Evolutionary conservation across 2,888 invertebrate species (phyloP).

Genomic region (Celastrina argiolus): DNA sequence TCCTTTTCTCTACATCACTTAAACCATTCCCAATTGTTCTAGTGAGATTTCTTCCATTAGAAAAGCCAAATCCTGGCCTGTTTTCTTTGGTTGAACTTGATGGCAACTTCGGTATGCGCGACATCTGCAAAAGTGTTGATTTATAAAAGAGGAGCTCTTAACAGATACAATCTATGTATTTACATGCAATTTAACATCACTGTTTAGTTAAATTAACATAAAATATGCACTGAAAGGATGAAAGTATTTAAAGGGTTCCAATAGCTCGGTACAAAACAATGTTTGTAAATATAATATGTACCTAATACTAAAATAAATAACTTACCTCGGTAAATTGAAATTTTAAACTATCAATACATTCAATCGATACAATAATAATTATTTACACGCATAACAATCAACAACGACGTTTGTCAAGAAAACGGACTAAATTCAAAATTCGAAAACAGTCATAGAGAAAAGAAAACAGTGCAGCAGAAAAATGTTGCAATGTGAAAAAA

Average conservation of each 20-base stretch:
- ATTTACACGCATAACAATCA: constrained; percentile 26
- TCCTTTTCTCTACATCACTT: constrained; percentile 65
- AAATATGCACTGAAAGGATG: background rate
- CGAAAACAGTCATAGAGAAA: too few relatives aligned
- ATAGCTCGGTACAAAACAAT: background rate
- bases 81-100: constrained; percentile 57
- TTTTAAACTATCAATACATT: constrained; percentile 22
- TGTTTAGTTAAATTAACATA: background rate
- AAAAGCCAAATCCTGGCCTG: constrained; percentile 50
- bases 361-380: background rate
- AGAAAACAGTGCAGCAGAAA: constrained; percentile 25
- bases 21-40: constrained; percentile 54
- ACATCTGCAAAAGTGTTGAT: constrained; percentile 55
- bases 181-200: background rate
- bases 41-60: constrained; percentile 39
- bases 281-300: background rate
- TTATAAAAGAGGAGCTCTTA: background rate
- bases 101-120: constrained; percentile 66
- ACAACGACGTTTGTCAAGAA: constrained; percentile 36
- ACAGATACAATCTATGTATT: background rate
- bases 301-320: background rate
- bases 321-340: background rate
- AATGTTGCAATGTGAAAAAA: background rate
- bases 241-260: background rate
- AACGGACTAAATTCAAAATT: constrained; percentile 50